Evolutionary conservation across 1,140 invertebrate species (phyloP).

Genomic region (Acromyrmex echinatior): DNA sequence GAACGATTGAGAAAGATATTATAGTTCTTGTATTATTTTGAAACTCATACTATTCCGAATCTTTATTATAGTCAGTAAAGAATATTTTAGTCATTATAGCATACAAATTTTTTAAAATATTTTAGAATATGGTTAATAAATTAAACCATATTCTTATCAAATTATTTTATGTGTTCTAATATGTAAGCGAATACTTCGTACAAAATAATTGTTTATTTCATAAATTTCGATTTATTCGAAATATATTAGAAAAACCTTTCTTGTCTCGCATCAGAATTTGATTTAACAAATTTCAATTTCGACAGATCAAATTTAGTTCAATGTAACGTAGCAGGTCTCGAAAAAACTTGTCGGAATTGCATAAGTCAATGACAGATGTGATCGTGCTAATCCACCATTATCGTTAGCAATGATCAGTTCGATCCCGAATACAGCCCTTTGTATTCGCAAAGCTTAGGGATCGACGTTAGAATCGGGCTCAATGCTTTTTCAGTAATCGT

Average conservation of each 20-base stretch:
- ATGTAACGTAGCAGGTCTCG: constrained; percentile 23
- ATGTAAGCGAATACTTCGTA: neutral
- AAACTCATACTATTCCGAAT: neutral
- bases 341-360: constrained; percentile 37
- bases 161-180: neutral
- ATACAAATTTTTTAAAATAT: too few species aligned
- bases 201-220: neutral
- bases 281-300: neutral
- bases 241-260: neutral
- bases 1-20: neutral
- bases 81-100: too few species aligned
- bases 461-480: constrained; percentile 52
- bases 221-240: neutral
- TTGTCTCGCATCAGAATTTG: neutral
- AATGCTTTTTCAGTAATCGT: constrained; percentile 60
- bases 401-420: constrained; percentile 80
- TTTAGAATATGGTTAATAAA: too few species aligned
- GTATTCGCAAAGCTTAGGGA: constrained; percentile 77
- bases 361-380: constrained; percentile 80
- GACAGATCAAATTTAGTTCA: constrained; percentile 34
- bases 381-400: constrained; percentile 82
- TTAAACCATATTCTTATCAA: neutral
- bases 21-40: neutral
- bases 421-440: constrained; percentile 73
- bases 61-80: too few species aligned